These are phyloP conservation scores for Minunthozetes semirufus DNA, from an alignment of 2,888 invertebrate species.

Conservation along the genomic window DNA sequence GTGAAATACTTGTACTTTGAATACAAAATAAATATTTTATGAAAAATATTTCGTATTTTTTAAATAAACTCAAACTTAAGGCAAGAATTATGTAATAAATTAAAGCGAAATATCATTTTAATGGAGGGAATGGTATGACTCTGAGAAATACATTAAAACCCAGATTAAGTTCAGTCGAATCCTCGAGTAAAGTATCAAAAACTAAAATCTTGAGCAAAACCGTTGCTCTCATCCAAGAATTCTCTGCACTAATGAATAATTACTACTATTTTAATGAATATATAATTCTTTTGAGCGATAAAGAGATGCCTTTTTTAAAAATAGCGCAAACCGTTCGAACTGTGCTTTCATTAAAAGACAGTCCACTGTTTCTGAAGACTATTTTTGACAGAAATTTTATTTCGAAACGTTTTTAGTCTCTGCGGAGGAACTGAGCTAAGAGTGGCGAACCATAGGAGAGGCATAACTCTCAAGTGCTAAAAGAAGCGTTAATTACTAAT, in stretches of 20 bases:
- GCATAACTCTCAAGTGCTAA: not conserved
- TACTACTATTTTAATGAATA: slow-evolving; percentile 20
- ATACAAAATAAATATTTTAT: too few species aligned
- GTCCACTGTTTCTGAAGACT: too few species aligned
- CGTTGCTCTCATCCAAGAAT: not conserved
- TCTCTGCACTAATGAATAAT: slow-evolving; percentile 10
- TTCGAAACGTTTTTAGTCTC: too few species aligned
- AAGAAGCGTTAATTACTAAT: not conserved
- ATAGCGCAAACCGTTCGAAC: slow-evolving; percentile 6
- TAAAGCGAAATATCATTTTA: not conserved
- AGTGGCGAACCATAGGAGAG: too few species aligned
- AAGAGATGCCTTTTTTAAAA: slow-evolving; percentile 12
- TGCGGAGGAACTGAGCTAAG: too few species aligned
- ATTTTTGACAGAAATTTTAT: too few species aligned
- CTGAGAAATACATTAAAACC: not conserved
- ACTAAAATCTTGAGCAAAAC: not conserved
- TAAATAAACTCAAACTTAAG: not conserved
- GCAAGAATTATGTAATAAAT: not conserved
- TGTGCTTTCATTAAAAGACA: too few species aligned
- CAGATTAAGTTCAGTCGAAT: not conserved
- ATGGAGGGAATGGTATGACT: not conserved
- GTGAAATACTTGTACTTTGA: too few species aligned
- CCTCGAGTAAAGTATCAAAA: not conserved
- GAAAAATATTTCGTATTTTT: too few species aligned
- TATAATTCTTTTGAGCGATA: slow-evolving; percentile 5